Percentiles rank a stretch among this genome's conserved stretches.
Evolutionary conservation across 1,140 invertebrate genomes (phyloP).

Genomic region (Zaprionus ghesquierei): DNA sequence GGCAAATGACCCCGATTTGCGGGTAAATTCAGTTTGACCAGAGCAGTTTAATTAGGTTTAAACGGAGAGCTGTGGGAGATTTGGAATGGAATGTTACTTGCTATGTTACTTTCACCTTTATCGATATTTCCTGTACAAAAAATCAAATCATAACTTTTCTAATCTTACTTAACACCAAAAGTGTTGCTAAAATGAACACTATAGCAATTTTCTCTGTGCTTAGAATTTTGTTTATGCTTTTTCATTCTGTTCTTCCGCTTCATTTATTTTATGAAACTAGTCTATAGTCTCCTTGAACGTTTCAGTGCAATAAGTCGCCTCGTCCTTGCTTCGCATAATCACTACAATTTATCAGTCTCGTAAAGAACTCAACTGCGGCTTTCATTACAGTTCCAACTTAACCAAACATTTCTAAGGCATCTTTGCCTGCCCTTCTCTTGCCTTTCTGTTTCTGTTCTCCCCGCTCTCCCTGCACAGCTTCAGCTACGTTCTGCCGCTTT

Average conservation of each 20-base stretch:
- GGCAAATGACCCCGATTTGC: not conserved
- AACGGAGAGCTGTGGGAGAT: not conserved
- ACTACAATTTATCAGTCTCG: not conserved
- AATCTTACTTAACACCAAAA: not conserved
- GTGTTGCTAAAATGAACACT: too few species aligned
- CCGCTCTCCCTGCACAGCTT: not conserved
- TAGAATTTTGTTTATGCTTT: too few species aligned
- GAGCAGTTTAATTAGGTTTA: not conserved
- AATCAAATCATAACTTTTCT: not conserved
- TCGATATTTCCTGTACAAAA: not conserved
- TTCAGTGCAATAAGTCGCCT: too few species aligned
- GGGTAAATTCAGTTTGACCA: not conserved
- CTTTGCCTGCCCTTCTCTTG: not conserved
- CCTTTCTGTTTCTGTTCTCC: not conserved
- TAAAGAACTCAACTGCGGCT: conserved; percentile 8
- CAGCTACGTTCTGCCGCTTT: not conserved
- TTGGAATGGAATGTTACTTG: too few species aligned
- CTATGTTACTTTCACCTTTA: too few species aligned
- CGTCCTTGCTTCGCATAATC: not conserved
- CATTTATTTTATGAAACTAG: not conserved
- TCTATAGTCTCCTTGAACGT: not conserved
- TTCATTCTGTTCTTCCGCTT: too few species aligned
- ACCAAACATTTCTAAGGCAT: conserved; percentile 28
- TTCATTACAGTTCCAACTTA: not conserved
- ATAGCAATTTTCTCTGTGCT: too few species aligned